phyloP scores from a whole-genome alignment of 1,140 invertebrate genomes.

The Zaprionus davidi region DNA sequence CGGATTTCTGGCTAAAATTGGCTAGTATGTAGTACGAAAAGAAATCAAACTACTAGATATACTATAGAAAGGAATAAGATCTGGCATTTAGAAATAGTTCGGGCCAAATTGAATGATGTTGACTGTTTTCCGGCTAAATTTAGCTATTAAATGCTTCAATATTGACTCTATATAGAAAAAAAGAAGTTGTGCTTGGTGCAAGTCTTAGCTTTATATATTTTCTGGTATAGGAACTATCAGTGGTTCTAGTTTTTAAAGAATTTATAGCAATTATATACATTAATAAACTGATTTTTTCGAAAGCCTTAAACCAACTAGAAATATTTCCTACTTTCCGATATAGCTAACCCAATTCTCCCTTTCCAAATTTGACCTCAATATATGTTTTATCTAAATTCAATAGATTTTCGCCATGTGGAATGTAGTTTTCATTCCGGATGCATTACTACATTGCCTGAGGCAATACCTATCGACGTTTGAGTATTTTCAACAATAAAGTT shows the following conservation, averaged over 20 bases:
- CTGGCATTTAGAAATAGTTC: too few relatives aligned
- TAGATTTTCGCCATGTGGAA: not conserved
- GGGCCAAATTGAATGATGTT: not conserved
- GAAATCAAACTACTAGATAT: too few relatives aligned
- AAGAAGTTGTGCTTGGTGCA: too few relatives aligned
- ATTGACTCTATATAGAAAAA: not conserved
- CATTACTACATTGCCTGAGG: not conserved
- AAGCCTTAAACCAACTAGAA: not conserved
- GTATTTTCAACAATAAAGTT: constrained; percentile 13
- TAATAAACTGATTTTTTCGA: not conserved
- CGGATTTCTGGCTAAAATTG: constrained; percentile 22
- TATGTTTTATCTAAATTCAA: constrained; percentile 2
- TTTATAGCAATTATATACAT: not conserved
- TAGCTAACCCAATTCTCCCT: not conserved
- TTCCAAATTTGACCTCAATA: not conserved
- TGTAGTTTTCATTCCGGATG: not conserved
- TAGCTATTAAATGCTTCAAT: not conserved
- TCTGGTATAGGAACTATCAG: not conserved
- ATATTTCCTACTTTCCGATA: not conserved
- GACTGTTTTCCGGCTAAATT: not conserved
- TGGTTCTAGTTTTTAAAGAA: not conserved
- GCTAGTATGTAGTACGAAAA: not conserved
- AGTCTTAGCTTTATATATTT: not conserved
- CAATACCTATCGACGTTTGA: not conserved
- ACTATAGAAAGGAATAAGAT: too few relatives aligned